Evolutionary conservation across 1,140 invertebrate genomes (phyloP).

Genomic region (Ceratitis capitata): DNA sequence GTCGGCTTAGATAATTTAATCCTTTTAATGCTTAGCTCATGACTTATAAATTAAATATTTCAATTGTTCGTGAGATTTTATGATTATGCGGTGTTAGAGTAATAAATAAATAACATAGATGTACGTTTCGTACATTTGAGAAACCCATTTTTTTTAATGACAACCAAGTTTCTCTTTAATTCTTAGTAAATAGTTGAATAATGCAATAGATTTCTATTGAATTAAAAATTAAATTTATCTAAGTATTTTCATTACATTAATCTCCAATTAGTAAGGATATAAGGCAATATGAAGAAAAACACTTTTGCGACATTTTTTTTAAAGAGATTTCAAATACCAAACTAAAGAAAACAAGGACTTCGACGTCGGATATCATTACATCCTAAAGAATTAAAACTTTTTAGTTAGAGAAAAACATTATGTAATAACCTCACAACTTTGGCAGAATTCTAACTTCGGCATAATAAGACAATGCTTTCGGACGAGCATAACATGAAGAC

Average conservation of each 20-base stretch:
- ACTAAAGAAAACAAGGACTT: no score
- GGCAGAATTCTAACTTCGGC: no score
- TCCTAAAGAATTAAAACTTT: no score
- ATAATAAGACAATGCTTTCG: no score
- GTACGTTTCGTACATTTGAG: background rate
- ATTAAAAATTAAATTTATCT: conserved; percentile 8
- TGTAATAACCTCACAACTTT: no score
- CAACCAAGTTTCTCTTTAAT: background rate
- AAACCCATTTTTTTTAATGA: background rate
- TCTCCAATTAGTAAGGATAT: background rate
- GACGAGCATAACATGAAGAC: no score
- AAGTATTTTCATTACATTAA: background rate
- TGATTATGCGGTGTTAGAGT: background rate
- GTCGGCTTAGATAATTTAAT: background rate
- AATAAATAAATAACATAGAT: background rate
- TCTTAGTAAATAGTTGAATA: background rate
- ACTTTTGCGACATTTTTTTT: background rate
- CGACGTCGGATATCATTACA: no score
- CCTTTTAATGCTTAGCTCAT: background rate
- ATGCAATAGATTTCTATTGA: background rate
- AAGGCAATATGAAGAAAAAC: background rate
- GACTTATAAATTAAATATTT: background rate
- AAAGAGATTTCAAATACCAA: background rate
- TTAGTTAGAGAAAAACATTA: no score
- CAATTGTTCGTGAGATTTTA: background rate